Percentiles rank a stretch among this genome's conserved stretches.
Evolutionary conservation across 2,113 vertebrate genomes (phyloP).

Genomic region (Emydocephalus ijimae): DNA sequence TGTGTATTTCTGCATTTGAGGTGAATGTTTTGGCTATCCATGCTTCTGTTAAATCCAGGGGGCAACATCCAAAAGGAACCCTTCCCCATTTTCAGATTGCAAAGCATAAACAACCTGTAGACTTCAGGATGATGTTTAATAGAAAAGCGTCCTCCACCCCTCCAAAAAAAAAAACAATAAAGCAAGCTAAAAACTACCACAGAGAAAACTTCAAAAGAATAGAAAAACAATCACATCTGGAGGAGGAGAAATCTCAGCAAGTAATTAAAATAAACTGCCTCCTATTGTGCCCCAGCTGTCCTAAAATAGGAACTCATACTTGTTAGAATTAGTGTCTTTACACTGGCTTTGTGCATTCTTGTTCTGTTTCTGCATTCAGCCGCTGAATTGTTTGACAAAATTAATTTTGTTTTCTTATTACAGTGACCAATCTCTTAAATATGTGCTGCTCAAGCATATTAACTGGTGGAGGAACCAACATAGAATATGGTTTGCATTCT

Average conservation of each 20-base stretch:
- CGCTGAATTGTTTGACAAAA: constrained; percentile 30
- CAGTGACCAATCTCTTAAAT: constrained; percentile 85
- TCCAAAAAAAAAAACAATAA: background rate
- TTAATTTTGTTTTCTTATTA: constrained; percentile 54
- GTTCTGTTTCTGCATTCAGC: constrained; percentile 17
- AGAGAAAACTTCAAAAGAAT: background rate
- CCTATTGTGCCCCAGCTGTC: background rate
- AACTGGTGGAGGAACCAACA: constrained; percentile 85
- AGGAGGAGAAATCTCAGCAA: background rate
- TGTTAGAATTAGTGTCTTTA: background rate
- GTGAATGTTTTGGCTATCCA: background rate
- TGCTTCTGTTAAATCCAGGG: background rate
- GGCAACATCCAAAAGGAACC: background rate
- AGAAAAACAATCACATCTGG: background rate
- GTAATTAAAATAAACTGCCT: background rate
- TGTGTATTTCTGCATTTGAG: background rate
- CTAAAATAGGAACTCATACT: constrained; percentile 6
- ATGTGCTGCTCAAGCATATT: constrained; percentile 85
- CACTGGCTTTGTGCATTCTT: constrained; percentile 13
- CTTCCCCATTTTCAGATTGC: background rate
- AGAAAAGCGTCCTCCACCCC: background rate
- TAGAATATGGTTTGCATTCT: constrained; percentile 85
- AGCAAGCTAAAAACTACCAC: background rate
- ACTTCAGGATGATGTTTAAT: background rate
- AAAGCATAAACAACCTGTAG: background rate